Conservation (phyloP, 2,888 invertebrate species). For the Cephonodes hylas region DNA sequence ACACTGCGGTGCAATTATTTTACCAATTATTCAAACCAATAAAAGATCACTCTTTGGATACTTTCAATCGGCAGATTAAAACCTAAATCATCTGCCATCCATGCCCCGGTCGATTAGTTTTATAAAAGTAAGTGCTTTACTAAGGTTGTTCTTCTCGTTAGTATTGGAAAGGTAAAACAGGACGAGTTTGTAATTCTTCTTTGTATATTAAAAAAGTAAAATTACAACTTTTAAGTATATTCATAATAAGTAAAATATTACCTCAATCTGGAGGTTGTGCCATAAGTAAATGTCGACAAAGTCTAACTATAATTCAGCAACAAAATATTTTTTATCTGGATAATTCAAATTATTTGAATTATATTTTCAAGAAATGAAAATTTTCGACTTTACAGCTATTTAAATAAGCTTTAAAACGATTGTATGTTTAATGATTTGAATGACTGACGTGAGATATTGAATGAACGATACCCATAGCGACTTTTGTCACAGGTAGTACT, state of each 20-base stretch:
- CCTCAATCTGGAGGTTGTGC: too few species aligned
- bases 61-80: slow-evolving; percentile 43
- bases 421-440: too few species aligned
- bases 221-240: neutral
- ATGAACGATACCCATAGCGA: too few species aligned
- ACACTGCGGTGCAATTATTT: slow-evolving; percentile 33
- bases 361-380: too few species aligned
- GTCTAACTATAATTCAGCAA: too few species aligned
- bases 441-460: too few species aligned
- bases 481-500: neutral
- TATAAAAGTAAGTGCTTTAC: neutral
- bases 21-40: slow-evolving; percentile 19
- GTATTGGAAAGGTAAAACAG: neutral
- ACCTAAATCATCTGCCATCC: slow-evolving; percentile 46
- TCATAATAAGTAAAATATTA: too few species aligned
- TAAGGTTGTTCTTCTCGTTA: neutral
- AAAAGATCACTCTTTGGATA: slow-evolving; percentile 16
- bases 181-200: neutral
- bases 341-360: too few species aligned
- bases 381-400: too few species aligned
- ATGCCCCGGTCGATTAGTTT: slow-evolving; percentile 20
- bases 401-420: too few species aligned
- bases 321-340: too few species aligned
- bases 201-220: neutral
- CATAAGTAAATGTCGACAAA: too few species aligned